Conservation (phyloP, 2,797 vertebrate species). For the Gymnocypris eckloni region DNA sequence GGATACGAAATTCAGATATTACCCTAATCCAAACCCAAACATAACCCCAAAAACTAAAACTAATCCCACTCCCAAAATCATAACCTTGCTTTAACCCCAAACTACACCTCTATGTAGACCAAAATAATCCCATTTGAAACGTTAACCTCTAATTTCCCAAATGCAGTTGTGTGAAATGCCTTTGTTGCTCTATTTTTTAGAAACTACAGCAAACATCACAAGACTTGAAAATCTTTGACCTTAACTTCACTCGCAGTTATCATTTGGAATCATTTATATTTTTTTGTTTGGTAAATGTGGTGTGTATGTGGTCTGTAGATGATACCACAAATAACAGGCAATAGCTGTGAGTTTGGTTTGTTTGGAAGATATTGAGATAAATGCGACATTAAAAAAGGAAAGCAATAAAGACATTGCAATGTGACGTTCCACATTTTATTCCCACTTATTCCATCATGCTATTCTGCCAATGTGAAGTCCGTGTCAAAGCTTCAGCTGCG, state of each 20-base stretch:
- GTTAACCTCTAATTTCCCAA: not conserved
- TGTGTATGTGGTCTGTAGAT: constrained; percentile 12
- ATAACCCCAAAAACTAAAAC: not conserved
- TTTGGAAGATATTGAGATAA: constrained; percentile 13
- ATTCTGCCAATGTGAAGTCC: constrained; percentile 12
- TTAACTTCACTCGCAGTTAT: constrained; percentile 50
- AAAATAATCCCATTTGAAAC: not conserved
- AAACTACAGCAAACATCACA: constrained; percentile 14
- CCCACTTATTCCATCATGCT: not conserved
- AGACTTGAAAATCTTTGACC: constrained; percentile 73
- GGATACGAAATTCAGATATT: not conserved
- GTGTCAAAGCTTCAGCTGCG: constrained; percentile 38
- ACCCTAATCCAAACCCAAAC: constrained; percentile 1
- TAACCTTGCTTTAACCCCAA: not conserved
- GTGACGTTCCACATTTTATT: constrained; percentile 19
- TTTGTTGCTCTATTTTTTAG: constrained; percentile 46
- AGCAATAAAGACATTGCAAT: constrained; percentile 56
- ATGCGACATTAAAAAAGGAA: not conserved
- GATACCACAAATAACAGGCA: not conserved
- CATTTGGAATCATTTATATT: constrained; percentile 14
- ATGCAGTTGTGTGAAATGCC: constrained; percentile 34
- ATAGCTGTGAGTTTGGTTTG: constrained; percentile 8
- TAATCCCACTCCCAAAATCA: not conserved
- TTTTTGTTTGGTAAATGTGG: constrained; percentile 26
- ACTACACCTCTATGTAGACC: not conserved